Conservation (phyloP, 2,113 vertebrate species). For the Peromyscus leucopus region DNA sequence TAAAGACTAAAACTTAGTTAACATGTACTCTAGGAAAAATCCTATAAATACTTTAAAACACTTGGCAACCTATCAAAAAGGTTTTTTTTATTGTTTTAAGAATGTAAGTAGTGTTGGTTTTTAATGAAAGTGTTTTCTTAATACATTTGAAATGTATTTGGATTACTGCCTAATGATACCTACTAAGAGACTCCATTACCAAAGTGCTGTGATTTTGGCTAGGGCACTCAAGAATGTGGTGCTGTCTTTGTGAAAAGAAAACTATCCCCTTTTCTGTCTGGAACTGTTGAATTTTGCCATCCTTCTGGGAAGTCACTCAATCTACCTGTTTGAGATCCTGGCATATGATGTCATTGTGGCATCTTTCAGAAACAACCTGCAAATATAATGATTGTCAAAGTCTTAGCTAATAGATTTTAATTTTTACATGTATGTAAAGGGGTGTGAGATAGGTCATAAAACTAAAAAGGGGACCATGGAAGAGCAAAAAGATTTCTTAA, state of each 20-base stretch:
- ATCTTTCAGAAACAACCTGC: conserved; percentile 27
- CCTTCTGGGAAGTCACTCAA: conserved; percentile 6
- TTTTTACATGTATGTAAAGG: not conserved
- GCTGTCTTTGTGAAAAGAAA: conserved; percentile 61
- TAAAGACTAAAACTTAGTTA: conserved; percentile 45
- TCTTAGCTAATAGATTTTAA: conserved; percentile 12
- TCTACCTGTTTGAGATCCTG: conserved; percentile 22
- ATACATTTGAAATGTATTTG: conserved; percentile 62
- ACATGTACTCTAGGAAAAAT: conserved; percentile 38
- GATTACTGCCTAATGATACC: conserved; percentile 54
- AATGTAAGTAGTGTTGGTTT: conserved; percentile 58
- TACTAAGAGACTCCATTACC: not conserved
- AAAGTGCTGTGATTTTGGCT: conserved; percentile 65
- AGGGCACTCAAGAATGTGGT: conserved; percentile 1
- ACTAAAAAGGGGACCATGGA: not conserved
- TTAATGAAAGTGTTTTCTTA: conserved; percentile 56
- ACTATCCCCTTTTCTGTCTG: not conserved
- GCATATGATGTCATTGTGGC: not conserved
- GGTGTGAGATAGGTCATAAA: not conserved
- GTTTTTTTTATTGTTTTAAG: conserved; percentile 64
- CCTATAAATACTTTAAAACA: conserved; percentile 59
- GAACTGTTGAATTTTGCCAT: not conserved
- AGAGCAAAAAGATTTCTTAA: not conserved
- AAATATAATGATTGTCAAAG: conserved; percentile 67
- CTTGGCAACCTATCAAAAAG: conserved; percentile 35